Base-by-base conservation (phyloP, 2,888 invertebrate genomes). In the Drosophila paucipuncta region DNA sequence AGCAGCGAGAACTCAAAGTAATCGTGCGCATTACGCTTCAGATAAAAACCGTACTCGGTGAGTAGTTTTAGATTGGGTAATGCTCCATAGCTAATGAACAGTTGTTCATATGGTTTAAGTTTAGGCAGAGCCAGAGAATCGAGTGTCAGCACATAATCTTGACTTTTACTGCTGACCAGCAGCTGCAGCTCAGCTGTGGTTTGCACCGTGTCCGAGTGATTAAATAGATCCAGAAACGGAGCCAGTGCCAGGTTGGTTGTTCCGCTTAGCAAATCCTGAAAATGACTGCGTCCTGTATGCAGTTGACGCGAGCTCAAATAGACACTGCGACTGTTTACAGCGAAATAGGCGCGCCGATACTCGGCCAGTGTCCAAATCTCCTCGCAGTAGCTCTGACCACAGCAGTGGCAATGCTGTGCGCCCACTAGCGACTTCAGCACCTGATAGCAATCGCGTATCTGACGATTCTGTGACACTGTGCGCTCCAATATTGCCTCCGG, bases 151-250 rank as follows among this genome's bases (percentile, higher is more conserved):
- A 92, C 83, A 60, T 82, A 92, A 18, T 90, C 85, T 11, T 49
- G 47, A 1, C 55, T 37, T 25, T 64, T 76, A 2, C 13, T 39
- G 6, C 31, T 43, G 16, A 39, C 0, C 11, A 10, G 6, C 22
- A 64, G 58, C 13, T 85, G 65, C n/a, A 94, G 65, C 53, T 91
- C 89, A 1, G 94, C 94, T 35, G 92, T 91, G 3, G 96, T 96
- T 74, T 94, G 93, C 5, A 95, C 95, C 65, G 93, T 90, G 73
- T 95, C 94, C 65, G 96, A 96, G 91, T 98, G 98, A 94, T 98
- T 98, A 76, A 98, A 96, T 94, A 98, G 95, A 93, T 98, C 98
- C 71, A 98, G 94, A 92, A 96, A 97, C 0, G 98, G 98, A 74
- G 97, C 97, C 58, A 98, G 93, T 7, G 97, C 98, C 93, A 96